phyloP scores from a whole-genome alignment of 1,140 invertebrate species.

The Formica selysi region DNA sequence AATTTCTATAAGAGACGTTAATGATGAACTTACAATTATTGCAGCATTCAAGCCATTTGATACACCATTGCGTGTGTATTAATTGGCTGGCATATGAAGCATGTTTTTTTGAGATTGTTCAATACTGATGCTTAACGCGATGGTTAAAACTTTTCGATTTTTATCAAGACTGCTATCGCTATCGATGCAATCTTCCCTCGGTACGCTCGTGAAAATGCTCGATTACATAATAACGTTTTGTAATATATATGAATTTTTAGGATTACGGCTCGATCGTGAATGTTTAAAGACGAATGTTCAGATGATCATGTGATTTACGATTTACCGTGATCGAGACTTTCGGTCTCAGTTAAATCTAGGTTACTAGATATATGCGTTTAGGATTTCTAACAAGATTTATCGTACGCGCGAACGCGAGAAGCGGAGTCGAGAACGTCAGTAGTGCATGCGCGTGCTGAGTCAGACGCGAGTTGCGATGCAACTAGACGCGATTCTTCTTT shows the following conservation, averaged over 20 bases:
- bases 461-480: conserved; percentile 31
- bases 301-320: conserved; percentile 49
- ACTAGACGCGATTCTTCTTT: background rate
- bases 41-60: background rate
- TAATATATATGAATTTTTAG: conserved; percentile 42
- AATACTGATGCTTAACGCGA: background rate
- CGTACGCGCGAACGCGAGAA: conserved; percentile 8
- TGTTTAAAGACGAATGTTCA: conserved; percentile 7
- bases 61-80: no score
- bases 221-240: conserved; percentile 25
- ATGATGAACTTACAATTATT: background rate
- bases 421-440: conserved; percentile 48
- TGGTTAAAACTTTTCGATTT: background rate
- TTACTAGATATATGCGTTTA: background rate
- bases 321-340: conserved; percentile 1
- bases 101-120: background rate
- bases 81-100: no score
- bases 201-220: conserved; percentile 17
- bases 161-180: background rate
- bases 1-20: background rate
- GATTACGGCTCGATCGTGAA: conserved; percentile 23
- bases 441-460: conserved; percentile 51
- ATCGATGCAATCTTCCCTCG: background rate
- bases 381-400: conserved; percentile 7
- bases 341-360: conserved; percentile 8